phyloP scores from a whole-genome alignment of 1,140 invertebrate species.

The Nasonia vitripennis region DNA sequence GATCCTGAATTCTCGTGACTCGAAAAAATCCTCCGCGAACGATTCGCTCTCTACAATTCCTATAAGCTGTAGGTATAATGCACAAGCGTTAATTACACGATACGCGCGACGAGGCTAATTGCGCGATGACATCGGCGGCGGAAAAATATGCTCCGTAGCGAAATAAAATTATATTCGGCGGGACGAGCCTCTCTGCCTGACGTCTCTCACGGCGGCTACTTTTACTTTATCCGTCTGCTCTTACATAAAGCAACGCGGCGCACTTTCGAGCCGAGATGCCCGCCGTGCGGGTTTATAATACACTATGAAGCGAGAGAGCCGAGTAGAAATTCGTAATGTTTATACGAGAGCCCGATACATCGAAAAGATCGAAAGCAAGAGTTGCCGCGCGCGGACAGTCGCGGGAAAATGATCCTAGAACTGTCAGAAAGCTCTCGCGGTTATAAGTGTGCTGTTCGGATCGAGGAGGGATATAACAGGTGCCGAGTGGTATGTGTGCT shows the following conservation, averaged over 20 bases:
- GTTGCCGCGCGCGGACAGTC: background rate
- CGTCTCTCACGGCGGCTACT: conserved; percentile 30
- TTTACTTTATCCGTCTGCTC: conserved; percentile 36
- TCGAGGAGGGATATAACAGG: no score
- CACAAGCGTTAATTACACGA: background rate
- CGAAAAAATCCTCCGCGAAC: background rate
- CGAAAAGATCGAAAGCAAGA: conserved; percentile 20
- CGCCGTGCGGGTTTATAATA: background rate
- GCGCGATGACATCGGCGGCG: background rate
- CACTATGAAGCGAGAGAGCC: background rate
- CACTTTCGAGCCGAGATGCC: conserved; percentile 24
- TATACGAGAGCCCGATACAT: background rate
- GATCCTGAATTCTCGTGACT: conserved; percentile 6
- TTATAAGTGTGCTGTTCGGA: no score
- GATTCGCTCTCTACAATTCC: background rate
- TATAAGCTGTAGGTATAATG: no score
- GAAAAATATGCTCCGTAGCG: background rate
- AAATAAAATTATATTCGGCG: conserved; percentile 32
- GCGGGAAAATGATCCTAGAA: background rate
- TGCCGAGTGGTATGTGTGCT: background rate
- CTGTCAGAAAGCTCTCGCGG: background rate
- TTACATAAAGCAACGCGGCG: conserved; percentile 40
- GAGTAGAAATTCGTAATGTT: conserved; percentile 32
- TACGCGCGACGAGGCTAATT: background rate
- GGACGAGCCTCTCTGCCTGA: background rate